Percentiles rank a stretch among this genome's conserved stretches.
phyloP scores from a whole-genome alignment of 2,113 vertebrate species.

The Perca flavescens region DNA sequence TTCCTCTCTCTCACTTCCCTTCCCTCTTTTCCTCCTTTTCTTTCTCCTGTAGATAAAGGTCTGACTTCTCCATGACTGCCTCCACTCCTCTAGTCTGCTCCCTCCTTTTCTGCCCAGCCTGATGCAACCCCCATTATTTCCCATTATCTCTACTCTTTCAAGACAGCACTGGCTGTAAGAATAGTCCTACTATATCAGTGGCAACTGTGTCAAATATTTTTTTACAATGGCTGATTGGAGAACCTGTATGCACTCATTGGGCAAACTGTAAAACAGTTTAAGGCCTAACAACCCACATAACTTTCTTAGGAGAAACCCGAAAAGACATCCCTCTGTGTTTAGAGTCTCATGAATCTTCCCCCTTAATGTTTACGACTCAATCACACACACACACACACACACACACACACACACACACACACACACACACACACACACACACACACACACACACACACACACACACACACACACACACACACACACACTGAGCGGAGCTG shows the following conservation, averaged over 20 bases:
- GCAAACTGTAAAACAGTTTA: conserved; percentile 64
- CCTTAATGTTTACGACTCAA: conserved; percentile 71
- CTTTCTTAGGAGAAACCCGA: conserved; percentile 61
- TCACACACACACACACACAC: conserved; percentile 48
- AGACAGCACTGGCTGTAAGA: conserved; percentile 70
- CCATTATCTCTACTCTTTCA: conserved; percentile 72
- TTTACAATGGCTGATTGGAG: conserved; percentile 50
- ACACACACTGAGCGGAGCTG: conserved; percentile 41
- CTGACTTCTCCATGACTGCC: conserved; percentile 81
- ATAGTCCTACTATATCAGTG: conserved; percentile 64
- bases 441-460: conserved; percentile 42
- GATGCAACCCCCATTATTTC: conserved; percentile 72
- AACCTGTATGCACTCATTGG: conserved; percentile 52
- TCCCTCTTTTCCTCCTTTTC: conserved; percentile 44
- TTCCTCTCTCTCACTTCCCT: conserved; percentile 41
- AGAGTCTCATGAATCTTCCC: conserved; percentile 45
- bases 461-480: conserved; percentile 40
- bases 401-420: conserved; percentile 43
- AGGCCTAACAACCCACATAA: conserved; percentile 70
- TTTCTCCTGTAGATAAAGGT: conserved; percentile 81
- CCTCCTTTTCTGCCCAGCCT: conserved; percentile 72
- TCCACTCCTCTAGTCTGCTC: conserved; percentile 77
- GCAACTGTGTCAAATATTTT: conserved; percentile 60
- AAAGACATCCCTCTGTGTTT: conserved; percentile 52
- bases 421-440: conserved; percentile 40